phyloP scores from a whole-genome alignment of 2,888 invertebrate genomes.

The Parelbella ahira region DNA sequence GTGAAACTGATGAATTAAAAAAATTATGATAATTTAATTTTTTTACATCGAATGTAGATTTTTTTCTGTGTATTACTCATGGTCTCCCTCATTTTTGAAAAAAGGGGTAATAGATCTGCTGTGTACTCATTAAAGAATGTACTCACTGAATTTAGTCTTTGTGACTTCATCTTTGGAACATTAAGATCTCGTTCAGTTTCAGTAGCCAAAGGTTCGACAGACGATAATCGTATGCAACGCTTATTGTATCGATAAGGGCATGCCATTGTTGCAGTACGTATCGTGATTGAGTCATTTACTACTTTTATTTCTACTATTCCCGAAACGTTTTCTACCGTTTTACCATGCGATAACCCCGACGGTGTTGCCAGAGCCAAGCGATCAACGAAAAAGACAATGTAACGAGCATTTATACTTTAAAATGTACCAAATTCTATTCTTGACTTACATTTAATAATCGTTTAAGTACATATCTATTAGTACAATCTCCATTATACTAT shows the following conservation, averaged over 20 bases:
- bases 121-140: too few species aligned
- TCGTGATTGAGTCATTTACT: constrained; percentile 72
- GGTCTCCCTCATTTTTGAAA: too few species aligned
- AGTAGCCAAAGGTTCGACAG: constrained; percentile 49
- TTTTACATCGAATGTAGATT: too few species aligned
- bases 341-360: constrained; percentile 36
- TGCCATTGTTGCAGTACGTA: constrained; percentile 77
- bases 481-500: constrained; percentile 71
- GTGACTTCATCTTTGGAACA: too few species aligned
- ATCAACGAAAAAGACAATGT: constrained; percentile 73
- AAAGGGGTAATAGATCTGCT: too few species aligned
- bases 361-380: constrained; percentile 62
- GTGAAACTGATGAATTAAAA: too few species aligned
- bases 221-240: constrained; percentile 79
- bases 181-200: constrained; percentile 46
- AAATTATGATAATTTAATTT: too few species aligned
- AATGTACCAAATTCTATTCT: constrained; percentile 65
- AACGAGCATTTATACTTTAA: constrained; percentile 71
- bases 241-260: constrained; percentile 78
- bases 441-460: constrained; percentile 51
- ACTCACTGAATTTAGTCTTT: too few species aligned
- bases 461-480: constrained; percentile 79
- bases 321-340: constrained; percentile 27
- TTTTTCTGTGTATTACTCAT: too few species aligned
- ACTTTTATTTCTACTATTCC: constrained; percentile 40